Evolutionary conservation across 2,797 vertebrate genomes (phyloP).

Genomic region (Aphelocoma californica): DNA sequence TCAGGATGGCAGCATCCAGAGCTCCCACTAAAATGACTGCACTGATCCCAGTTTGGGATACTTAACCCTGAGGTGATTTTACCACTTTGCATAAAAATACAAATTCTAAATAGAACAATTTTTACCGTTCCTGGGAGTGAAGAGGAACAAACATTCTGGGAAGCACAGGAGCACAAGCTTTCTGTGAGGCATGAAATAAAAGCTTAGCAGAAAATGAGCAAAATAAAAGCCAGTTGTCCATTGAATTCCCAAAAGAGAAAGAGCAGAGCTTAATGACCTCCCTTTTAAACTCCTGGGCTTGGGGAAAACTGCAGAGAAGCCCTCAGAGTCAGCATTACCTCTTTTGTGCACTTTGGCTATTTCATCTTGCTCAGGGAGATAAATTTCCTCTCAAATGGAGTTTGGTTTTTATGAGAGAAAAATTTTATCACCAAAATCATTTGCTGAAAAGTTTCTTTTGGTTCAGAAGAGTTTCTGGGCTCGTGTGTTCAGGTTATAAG

Average conservation of each 20-base stretch:
- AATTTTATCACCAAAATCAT: neutral
- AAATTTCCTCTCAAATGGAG: neutral
- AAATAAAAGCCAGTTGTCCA: neutral
- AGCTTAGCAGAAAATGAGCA: neutral
- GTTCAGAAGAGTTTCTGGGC: neutral
- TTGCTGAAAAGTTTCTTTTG: neutral
- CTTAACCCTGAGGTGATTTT: neutral
- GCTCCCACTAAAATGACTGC: neutral
- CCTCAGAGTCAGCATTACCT: neutral
- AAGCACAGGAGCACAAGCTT: neutral
- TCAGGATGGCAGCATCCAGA: neutral
- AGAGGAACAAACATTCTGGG: neutral
- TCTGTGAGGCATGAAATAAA: neutral
- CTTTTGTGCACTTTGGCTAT: neutral
- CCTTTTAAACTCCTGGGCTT: neutral
- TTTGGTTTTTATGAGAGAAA: neutral
- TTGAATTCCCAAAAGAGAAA: neutral
- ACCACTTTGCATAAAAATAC: neutral
- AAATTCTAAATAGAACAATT: neutral
- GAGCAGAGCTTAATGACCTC: neutral
- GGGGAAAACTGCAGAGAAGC: neutral
- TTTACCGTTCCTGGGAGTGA: neutral
- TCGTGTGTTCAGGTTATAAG: neutral
- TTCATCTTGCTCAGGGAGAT: neutral
- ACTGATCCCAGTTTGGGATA: neutral